phyloP scores from a whole-genome alignment of 2,888 invertebrate species.

The Pyrgus malvae region DNA sequence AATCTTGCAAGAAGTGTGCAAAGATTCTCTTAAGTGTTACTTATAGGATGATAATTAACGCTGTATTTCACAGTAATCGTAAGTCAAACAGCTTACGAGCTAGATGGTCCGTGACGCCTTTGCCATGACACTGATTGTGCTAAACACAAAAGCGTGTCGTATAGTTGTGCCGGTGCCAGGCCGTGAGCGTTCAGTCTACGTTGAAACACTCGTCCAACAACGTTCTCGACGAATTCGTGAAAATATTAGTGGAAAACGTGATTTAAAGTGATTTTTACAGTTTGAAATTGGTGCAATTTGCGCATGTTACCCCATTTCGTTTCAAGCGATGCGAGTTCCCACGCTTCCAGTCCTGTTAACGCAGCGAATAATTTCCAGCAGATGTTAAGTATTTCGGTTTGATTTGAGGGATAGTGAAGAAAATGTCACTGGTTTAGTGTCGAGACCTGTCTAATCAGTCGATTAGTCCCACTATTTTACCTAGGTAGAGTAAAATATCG shows the following conservation, averaged over 20 bases:
- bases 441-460: background rate
- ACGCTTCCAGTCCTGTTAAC: background rate
- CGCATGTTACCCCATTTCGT: slow-evolving; percentile 27
- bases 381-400: slow-evolving; percentile 6
- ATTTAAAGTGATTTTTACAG: slow-evolving; percentile 1
- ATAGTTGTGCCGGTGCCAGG: slow-evolving; percentile 55
- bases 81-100: slow-evolving; percentile 25
- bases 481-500: too few relatives aligned
- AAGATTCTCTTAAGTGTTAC: background rate
- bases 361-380: slow-evolving; percentile 28
- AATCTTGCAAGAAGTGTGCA: background rate
- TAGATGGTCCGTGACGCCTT: slow-evolving; percentile 37
- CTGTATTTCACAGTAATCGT: slow-evolving; percentile 1
- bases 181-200: slow-evolving; percentile 56
- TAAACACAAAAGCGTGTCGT: slow-evolving; percentile 60
- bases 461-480: too few relatives aligned
- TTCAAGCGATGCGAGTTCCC: slow-evolving; percentile 31
- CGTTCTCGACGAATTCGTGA: slow-evolving; percentile 11
- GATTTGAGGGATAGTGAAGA: too few relatives aligned
- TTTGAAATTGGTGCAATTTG: slow-evolving; percentile 39
- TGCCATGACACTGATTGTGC: slow-evolving; percentile 44
- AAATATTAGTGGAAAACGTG: slow-evolving; percentile 14
- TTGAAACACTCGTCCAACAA: slow-evolving; percentile 27
- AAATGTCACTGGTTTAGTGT: too few relatives aligned
- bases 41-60: background rate